Base-by-base conservation (phyloP, 37 sponge, comb jelly and placozoan genomes). In the Lycopodina hypogea region DNA sequence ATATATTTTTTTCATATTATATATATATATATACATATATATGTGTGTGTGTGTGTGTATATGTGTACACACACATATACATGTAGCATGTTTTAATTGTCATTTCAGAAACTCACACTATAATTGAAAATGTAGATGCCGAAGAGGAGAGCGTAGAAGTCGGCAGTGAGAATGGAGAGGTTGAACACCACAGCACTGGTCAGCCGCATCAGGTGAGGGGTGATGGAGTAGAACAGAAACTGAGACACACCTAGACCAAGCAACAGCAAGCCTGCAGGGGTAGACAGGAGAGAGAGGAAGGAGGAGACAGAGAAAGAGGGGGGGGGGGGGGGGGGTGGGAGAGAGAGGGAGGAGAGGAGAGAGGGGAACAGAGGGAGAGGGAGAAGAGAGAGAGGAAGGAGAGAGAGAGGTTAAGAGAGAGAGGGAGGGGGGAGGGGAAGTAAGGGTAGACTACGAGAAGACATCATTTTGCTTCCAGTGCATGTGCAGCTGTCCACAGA, bases 161-260 rank as follows among this genome's bases (percentile, higher is more conserved):
- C 92, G 7, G 91, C 79, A 19, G 97, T 93, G 34, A 96, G 80
- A 19, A 96, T 74, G 15, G 97, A 96, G 63, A 96, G 74, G 73
- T 89, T 86, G 73, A 96, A 55, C 17, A 88, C 68, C 42, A 84
- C 77, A 21, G 97, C 97, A 84, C 92, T 90, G 73, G 93, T 82
- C 34, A 80, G 35, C 29, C 69, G 76, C 70, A 93, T 84, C 18
- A 88, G 61, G 6, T 75, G 28, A n/a, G 91, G 82, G 69, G 73
- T 86, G 42, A 93, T 34, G 18, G 78, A 57, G 77, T 87, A 87
- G 80, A 96, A 87, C 33, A 85, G 69, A 42, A 85, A 69, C 40
- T 69, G 45, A 72, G 37, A 83, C 0, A 72, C 34, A 8, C 66
- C 81, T 76, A 93, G 93, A 18, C 81, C 93, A 80, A 56, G 11